Base-by-base conservation (phyloP, 1,140 invertebrate genomes). In the Penaeus chinensis region DNA sequence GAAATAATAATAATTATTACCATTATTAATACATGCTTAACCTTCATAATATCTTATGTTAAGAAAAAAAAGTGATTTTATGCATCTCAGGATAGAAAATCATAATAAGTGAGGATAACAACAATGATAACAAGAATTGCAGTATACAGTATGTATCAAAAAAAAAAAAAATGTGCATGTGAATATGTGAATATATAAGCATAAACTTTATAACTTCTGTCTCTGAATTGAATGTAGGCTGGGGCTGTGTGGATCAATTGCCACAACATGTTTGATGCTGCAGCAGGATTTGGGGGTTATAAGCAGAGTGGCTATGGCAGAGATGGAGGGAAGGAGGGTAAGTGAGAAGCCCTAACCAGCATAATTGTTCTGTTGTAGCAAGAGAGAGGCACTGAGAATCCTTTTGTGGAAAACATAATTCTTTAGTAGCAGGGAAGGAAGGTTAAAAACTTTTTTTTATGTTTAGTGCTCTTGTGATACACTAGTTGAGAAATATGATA, bases 201-300 rank as follows among this genome's bases (percentile, higher is more conserved):
- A 76, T 76, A 19, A 8, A 0, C 32, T 62, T 4, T 18, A 11
- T 24, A 77, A 24, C 32, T 89, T 22, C 71, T 89, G 74, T 84
- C 63, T 84, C 88, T 90, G 61, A 54, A 13, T 54, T 54, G 61
- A 54, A 13, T 54, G 5, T 82, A 92, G 91, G 93, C 93, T n/a
- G 92, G 93, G 18, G 93, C 93, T 82, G 92, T 95, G 60, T 95
- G 94, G 94, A 92, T 95, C 47, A 95, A 95, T 91, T 91, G 91
- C 84, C 93, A 94, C 91, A 94, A 94, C 82, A 76, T 93, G 74
- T 92, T 94, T 91, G 93, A 93, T 91, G 92, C 93, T 47, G 92
- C 93, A 37, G 91, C 93, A 47, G 91, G 93, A 13, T 93, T 94
- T 91, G 93, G 93, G 60, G 93, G 93, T 19, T 91, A 92, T 79